Evolutionary conservation across 23 tunicate species (phyloP), one percentile per base, ranked within the genome.

Genomic region (Styela plicata): DNA sequence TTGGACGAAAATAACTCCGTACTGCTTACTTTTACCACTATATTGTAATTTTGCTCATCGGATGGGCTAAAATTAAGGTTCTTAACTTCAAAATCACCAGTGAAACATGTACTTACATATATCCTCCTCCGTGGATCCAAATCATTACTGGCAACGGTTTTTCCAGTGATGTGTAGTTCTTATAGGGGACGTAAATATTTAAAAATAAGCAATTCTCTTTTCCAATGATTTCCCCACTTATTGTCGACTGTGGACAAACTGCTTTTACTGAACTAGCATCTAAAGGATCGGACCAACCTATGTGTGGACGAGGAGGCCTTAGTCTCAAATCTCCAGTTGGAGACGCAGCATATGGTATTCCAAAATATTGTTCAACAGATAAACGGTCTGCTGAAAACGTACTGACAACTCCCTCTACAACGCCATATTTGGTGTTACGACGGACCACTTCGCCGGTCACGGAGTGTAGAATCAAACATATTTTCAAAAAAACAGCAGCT

Each of bases 121-220:
- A 78, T 25, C 83, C 88, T 19, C 80, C 84, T 31, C 84, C 84
- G 29, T 86, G 89, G 26, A 86, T 86, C 89, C 89, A 86, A 23
- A 86, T 70, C 79, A 86, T 70, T 78, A 86, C 89, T 26, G 89
- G 78, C 16, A 79, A 67, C 1, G 82, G 36, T 16, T 20, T 62
- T 17, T 35, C 74, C 76, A 83, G 74, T 31, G 65, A 31, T 1
- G 80, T 31, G 87, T 88, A 83, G 34, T 53, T 63, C 21, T 17
- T 69, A 18, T 70, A 81, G 24, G 97, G 97, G 18, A 91, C 85
- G 70, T 91, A 91, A 29, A 91, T 86, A 78, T 91, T 91, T 10
- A 91, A 84, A 64, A 74, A 83, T 57, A 91, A 78, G 34, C 97
- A 91, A 37, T 91, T 91, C 28, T 86, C 89, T 64, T 91, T 91